Evolutionary conservation across 2,113 vertebrate genomes (phyloP).

Genomic region (Pogona vitticeps): DNA sequence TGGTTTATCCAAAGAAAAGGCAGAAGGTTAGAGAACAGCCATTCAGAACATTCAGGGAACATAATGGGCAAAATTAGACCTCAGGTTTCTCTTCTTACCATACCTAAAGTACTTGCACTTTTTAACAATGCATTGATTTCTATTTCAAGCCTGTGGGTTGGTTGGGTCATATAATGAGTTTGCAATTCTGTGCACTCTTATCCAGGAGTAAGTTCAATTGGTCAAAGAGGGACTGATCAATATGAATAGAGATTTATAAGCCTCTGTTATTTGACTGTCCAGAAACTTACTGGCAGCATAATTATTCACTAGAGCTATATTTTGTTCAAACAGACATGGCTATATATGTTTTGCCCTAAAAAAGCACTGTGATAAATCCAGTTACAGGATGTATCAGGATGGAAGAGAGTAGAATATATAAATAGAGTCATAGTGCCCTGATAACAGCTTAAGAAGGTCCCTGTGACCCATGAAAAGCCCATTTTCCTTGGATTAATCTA

Average conservation of each 20-base stretch:
- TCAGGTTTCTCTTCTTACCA: neutral
- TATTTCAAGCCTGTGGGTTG: neutral
- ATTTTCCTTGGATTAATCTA: constrained; percentile 62
- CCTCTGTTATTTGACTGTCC: neutral
- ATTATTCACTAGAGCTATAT: neutral
- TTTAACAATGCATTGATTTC: no score
- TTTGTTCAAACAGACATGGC: constrained; percentile 37
- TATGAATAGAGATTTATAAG: no score
- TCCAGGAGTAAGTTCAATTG: neutral
- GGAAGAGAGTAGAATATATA: constrained; percentile 14
- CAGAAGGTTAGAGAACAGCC: neutral
- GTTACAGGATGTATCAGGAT: constrained; percentile 46
- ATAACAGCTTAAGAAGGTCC: constrained; percentile 60
- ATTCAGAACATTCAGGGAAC: neutral
- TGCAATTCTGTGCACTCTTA: neutral
- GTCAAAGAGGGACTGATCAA: no score
- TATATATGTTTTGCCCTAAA: constrained; percentile 28
- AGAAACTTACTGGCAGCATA: neutral
- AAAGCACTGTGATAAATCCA: constrained; percentile 17
- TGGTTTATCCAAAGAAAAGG: neutral
- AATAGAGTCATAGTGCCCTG: constrained; percentile 56
- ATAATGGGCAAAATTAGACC: neutral
- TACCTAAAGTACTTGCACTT: no score
- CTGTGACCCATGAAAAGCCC: constrained; percentile 70
- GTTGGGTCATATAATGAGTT: neutral